Evolutionary conservation across 2,113 vertebrate species (phyloP), one percentile per base, ranked within the genome.

Genomic region (Lethenteron camtschaticum): DNA sequence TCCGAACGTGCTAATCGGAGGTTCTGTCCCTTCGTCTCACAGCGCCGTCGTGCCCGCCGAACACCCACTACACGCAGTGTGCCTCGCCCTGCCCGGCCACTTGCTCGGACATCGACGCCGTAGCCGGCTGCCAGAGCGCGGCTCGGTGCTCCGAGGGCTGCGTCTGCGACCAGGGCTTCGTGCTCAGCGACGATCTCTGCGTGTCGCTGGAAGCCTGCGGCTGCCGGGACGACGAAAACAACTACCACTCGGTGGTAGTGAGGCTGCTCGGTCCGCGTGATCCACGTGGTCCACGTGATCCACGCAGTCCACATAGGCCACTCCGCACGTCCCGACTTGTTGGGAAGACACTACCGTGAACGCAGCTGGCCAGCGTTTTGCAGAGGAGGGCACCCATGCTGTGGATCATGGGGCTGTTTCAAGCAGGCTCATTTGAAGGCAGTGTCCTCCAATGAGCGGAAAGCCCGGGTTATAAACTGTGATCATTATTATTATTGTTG

Each of bases 201-300:
- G 85, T 87, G 41, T 79, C 81, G n/a, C 70, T 86, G 56, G 75
- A 76, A 18, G 71, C 77, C 3, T 89, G 86, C 55, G 86, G 84
- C 69, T 89, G 87, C 71, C 77, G 79, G 18, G 84, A 86, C 57
- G 73, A 76, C n/a, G 74, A 81, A 20, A 78, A 85, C 73, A 77
- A 74, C 58, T 82, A 78, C 73, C 74, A 83, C 41, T 41, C 41
- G 41, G 41, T 41, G 41, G 41, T 41, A 41, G 41, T 6, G 41
- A 41, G 41, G 6, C 41, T 41, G 41, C 41, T 41, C 41, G 6
- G 41, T 41, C 41, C 41, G 41, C 41, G 41, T 41, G 24, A 3
- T 41, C 24, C 24, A 41, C 24, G 24, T 41, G 41, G 41, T 41
- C 41, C 4, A 41, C 41, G 41, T 24, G 24, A 5, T 41, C 41